phyloP scores from a whole-genome alignment of 2,113 vertebrate genomes.

The Paracyprichromis sp. region DNA sequence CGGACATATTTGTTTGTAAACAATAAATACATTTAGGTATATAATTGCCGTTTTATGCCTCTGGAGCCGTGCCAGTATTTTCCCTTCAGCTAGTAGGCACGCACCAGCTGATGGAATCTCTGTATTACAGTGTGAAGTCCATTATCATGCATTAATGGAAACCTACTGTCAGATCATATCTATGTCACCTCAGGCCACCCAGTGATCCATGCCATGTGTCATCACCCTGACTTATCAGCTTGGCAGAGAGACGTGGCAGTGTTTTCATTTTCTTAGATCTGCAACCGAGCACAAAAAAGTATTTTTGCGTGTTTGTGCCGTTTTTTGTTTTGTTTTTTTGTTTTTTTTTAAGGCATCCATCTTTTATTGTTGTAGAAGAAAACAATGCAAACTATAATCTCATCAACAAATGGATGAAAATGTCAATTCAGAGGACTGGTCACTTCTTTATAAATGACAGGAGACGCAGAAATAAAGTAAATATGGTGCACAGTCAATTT shows the following conservation, averaged over 20 bases:
- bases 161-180: constrained; percentile 50
- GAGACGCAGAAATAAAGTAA: constrained; percentile 7
- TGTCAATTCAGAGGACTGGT: neutral
- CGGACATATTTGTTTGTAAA: neutral
- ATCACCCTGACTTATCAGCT: constrained; percentile 25
- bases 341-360: neutral
- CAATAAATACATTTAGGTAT: neutral
- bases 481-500: constrained; percentile 80
- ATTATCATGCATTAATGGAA: constrained; percentile 58
- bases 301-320: neutral
- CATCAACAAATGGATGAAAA: neutral
- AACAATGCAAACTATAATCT: neutral
- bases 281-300: neutral
- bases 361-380: neutral
- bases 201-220: constrained; percentile 23
- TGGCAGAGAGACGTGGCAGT: constrained; percentile 1
- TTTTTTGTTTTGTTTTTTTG: neutral
- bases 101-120: constrained; percentile 2
- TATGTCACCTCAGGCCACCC: constrained; percentile 32
- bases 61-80: neutral
- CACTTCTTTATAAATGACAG: neutral
- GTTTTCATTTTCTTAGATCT: constrained; percentile 20
- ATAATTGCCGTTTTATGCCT: neutral
- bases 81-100: neutral
- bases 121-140: constrained; percentile 32